Base-by-base conservation (phyloP, 2,888 invertebrate genomes). In the Opisthograptis luteolata region DNA sequence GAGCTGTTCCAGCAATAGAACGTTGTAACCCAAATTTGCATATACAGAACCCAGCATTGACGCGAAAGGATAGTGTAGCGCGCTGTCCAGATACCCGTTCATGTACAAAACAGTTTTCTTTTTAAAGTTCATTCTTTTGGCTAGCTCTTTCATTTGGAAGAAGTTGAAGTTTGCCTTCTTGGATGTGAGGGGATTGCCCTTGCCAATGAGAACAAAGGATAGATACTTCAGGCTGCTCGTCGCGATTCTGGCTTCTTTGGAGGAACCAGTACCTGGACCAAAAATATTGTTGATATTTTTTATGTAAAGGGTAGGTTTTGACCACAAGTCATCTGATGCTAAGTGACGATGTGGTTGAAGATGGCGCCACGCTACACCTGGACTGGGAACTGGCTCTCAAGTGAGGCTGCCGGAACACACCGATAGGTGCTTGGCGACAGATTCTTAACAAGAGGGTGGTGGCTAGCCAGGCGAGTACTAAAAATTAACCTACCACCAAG, bases 81-180 rank as follows among this genome's bases (percentile, higher is more conserved):
- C 13, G 5, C 30, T 30, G 20, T 40, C 40, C 28, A 40, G 0
- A 20, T 40, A 40, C 0, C 40, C 28, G 14, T 30, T 40, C 6
- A 40, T n/a, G 13, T 30, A 40, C 0, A 40, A 1, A 3, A 40
- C 9, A 20, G 40, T 40, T 40, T 40, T 40, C 20, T 40, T 30
- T 6, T 1, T 13, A 2, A 40, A 40, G n/a, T 40, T 30, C 19
- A 40, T 3, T 15, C 20, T 10, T 20, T 20, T 28, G 5, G 40
- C 8, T 0, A 40, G 28, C 2, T 1, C 8, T n/a, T 40, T 40
- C 40, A 40, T 40, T n/a, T 40, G 40, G 30, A 13, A 30, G 28
- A 9, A 40, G 20, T 40, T 40, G 40, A 13, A 40, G 5, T 10
- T 20, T 4, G 13, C 20, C 7, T n/a, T 17, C 6, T 15, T 4